Base-by-base conservation (phyloP, 2,113 vertebrate species). In the Boleophthalmus pectinirostris region DNA sequence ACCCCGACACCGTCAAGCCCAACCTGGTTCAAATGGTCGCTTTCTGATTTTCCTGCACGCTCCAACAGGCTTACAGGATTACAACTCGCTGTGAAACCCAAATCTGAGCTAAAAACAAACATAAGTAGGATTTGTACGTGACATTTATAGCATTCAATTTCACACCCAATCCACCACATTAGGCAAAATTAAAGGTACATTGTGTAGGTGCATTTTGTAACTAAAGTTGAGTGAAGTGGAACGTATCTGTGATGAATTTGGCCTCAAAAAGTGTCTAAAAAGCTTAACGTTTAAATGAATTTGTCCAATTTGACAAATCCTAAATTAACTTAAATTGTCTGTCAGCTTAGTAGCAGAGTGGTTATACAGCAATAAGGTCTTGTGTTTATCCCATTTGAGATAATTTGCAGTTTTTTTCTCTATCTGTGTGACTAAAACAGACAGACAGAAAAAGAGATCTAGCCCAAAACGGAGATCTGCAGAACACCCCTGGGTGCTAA, bases 41-140 rank as follows among this genome's bases (percentile, higher is more conserved):
- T 69, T 66, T 73, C 75, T 85, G 87, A 92, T 84, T 84, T 79
- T 75, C 77, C 88, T 86, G 83, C 82, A 87, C 85, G 82, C 66
- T 81, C 65, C 78, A 82, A 89, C 82, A 80, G 74, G 81, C 74
- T 89, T 87, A 86, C 72, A 15, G 81, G 86, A 89, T 89, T 91
- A 90, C 80, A 78, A 79, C 75, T 69, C 68, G 79, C 85, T n/a
- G 51, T n/a, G 51, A n/a, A 84, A 86, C 64, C 75, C 47, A 18
- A 66, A 56, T 82, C 54, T 66, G 74, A 51, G 82, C 74, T 84
- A 83, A 87, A 89, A 90, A 88, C 77, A 81, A 85, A 84, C 83
- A 85, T 72, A 66, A 79, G 82, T 58, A 78, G 64, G 68, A 72
- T 69, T 74, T 84, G 67, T 20, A 15, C 70, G 68, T 72, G 79